These are phyloP conservation scores for Cantharis nigra DNA, from an alignment of 2,888 invertebrate genomes.

Conservation along the genomic window DNA sequence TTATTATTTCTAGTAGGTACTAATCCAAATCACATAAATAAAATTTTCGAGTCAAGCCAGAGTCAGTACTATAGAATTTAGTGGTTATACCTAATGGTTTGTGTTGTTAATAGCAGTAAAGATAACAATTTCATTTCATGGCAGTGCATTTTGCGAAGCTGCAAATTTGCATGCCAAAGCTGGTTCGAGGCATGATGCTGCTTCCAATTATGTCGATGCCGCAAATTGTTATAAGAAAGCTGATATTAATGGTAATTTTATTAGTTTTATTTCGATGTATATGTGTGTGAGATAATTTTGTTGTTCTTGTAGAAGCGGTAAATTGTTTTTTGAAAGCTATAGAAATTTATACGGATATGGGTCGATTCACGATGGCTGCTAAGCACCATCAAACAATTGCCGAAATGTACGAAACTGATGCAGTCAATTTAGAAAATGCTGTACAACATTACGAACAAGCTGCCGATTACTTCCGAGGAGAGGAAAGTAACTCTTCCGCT, in stretches of 20 bases:
- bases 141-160: constrained; percentile 91
- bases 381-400: constrained; percentile 97
- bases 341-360: constrained; percentile 99
- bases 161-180: constrained; percentile 86
- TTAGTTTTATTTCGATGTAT: not conserved
- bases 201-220: constrained; percentile 94
- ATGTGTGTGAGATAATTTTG: not conserved
- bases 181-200: constrained; percentile 93
- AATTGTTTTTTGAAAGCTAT: constrained; percentile 89
- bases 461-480: constrained; percentile 95
- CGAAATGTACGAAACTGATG: constrained; percentile 93
- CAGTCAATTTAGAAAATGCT: constrained; percentile 83
- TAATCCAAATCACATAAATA: not conserved
- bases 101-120: not conserved
- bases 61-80: not conserved
- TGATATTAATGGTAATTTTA: constrained; percentile 70
- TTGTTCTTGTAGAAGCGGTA: constrained; percentile 76
- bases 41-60: not conserved
- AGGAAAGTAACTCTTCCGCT: constrained; percentile 96
- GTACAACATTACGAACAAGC: constrained; percentile 97
- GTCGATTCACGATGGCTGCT: constrained; percentile 95
- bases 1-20: not conserved
- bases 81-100: not conserved
- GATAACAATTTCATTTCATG: constrained; percentile 57
- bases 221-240: constrained; percentile 95